Conservation (phyloP, 2,888 invertebrate species). For the Harpalus rubripes region DNA sequence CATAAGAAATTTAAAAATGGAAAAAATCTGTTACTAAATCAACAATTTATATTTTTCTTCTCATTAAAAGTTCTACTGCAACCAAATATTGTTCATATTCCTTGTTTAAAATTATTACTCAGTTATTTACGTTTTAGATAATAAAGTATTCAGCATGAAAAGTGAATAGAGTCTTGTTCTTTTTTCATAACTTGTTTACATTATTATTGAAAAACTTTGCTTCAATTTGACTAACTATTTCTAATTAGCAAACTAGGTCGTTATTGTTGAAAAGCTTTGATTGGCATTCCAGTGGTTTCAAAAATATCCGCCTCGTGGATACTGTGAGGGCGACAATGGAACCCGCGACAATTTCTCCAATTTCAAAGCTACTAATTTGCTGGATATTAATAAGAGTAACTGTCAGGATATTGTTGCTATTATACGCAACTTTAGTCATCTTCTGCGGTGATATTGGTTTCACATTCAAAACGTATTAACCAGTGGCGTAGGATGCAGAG, state of each 20-base stretch:
- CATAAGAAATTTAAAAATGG: not conserved
- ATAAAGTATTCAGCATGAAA: not conserved
- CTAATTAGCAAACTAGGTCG: slow-evolving; percentile 24
- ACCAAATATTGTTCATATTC: not conserved
- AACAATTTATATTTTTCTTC: not conserved
- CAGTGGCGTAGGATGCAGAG: not conserved
- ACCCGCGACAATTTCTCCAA: slow-evolving; percentile 28
- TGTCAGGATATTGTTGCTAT: slow-evolving; percentile 23
- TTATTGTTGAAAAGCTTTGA: slow-evolving; percentile 18
- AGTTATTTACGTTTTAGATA: not conserved
- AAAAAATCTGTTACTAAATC: not conserved
- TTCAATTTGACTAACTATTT: slow-evolving; percentile 31
- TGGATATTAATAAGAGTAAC: slow-evolving; percentile 36
- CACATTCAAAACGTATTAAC: slow-evolving; percentile 9
- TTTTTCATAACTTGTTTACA: not conserved
- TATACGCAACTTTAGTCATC: slow-evolving; percentile 20
- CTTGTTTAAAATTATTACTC: not conserved
- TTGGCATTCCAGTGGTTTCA: slow-evolving; percentile 18
- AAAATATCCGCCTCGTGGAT: not conserved
- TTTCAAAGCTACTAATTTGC: slow-evolving; percentile 13
- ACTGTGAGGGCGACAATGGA: not conserved
- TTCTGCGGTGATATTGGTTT: slow-evolving; percentile 35
- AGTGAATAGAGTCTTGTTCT: slow-evolving; percentile 17
- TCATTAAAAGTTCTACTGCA: not conserved
- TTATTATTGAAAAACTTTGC: slow-evolving; percentile 37